These are phyloP conservation scores for Drosophila bifasciata DNA, from an alignment of 1,140 invertebrate species.

Conservation along the genomic window DNA sequence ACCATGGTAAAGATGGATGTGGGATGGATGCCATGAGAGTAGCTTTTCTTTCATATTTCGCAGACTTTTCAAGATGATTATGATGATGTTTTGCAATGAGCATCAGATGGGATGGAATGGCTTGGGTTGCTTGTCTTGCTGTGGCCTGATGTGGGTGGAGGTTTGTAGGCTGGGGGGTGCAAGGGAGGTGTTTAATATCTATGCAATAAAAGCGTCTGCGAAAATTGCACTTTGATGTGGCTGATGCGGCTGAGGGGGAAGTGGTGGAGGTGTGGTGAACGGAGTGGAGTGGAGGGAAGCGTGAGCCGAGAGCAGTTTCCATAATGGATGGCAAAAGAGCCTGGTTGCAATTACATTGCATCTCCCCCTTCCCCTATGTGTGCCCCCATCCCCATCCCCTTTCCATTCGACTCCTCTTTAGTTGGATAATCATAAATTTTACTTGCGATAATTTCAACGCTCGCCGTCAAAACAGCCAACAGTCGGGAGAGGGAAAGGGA, in stretches of 20 bases:
- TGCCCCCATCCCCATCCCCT: background rate
- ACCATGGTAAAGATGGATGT: no score
- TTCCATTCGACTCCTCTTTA: conserved; percentile 8
- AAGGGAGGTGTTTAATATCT: conserved; percentile 30
- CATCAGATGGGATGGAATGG: conserved; percentile 25
- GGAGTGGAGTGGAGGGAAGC: no score
- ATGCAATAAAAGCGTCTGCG: conserved; percentile 45
- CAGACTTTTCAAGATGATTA: conserved; percentile 18
- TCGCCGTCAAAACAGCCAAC: no score
- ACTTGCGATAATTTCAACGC: conserved; percentile 21
- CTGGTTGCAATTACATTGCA: conserved; percentile 5
- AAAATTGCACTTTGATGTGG: conserved; percentile 47
- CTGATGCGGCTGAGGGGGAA: background rate
- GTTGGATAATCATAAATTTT: conserved; percentile 37
- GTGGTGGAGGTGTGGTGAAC: no score
- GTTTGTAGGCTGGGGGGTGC: background rate
- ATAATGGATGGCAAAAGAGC: conserved; percentile 18
- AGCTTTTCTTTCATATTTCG: no score
- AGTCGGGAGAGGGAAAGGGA: background rate
- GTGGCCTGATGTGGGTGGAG: no score
- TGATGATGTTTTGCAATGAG: conserved; percentile 1
- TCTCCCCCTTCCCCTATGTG: background rate
- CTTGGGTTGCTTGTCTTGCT: background rate
- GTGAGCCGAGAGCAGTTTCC: background rate
- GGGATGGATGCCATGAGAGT: no score